These are phyloP conservation scores for Valencia hispanica DNA, from an alignment of 2,797 vertebrate species.

Conservation along the genomic window DNA sequence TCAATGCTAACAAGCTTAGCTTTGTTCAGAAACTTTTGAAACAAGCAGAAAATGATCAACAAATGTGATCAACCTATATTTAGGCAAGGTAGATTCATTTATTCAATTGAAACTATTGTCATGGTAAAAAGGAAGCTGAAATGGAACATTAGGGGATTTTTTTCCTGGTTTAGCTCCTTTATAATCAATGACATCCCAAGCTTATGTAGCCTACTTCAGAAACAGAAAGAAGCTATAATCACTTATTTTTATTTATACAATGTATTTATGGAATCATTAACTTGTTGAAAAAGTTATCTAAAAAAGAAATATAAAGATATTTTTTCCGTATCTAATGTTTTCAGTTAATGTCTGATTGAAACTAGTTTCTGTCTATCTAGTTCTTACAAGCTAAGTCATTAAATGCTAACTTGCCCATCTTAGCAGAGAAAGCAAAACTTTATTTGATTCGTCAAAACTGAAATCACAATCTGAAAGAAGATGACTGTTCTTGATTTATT, in stretches of 20 bases:
- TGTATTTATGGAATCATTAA: no score
- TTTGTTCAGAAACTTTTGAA: background rate
- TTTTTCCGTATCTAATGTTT: background rate
- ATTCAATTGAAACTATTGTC: background rate
- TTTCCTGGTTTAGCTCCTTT: background rate
- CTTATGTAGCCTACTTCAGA: no score
- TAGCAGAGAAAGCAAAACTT: background rate
- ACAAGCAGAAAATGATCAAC: background rate
- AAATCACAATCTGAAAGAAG: background rate
- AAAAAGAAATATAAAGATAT: background rate
- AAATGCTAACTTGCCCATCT: background rate
- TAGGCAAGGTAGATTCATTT: background rate
- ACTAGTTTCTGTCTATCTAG: background rate
- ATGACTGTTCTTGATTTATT: background rate
- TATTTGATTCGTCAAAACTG: background rate
- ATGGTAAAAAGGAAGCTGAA: background rate
- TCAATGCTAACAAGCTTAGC: background rate
- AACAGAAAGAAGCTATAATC: background rate
- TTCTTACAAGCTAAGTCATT: background rate
- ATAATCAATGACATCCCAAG: background rate
- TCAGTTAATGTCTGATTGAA: background rate
- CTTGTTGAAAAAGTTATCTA: background rate
- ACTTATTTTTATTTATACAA: fast-evolving
- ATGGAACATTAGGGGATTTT: background rate
- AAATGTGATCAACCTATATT: background rate